These are phyloP conservation scores for Neotoxoptera formosana DNA, from an alignment of 1,140 invertebrate genomes.

Conservation along the genomic window DNA sequence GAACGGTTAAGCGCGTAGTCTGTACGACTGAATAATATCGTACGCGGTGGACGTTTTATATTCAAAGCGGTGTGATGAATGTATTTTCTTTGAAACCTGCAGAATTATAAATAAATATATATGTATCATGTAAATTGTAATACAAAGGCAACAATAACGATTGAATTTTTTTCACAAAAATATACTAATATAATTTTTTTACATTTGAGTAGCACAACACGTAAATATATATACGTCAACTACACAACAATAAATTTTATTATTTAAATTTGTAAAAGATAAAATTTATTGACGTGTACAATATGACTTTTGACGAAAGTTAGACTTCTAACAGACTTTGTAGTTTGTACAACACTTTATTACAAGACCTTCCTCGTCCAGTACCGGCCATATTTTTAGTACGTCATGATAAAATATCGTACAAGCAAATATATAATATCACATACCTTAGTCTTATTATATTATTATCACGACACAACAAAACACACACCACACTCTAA, in stretches of 20 bases:
- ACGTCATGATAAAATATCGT: neutral
- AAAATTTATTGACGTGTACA: neutral
- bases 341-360: neutral
- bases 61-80: neutral
- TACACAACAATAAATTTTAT: neutral
- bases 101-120: neutral
- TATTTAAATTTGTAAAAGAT: neutral
- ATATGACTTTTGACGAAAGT: neutral
- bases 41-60: neutral
- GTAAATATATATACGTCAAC: too few relatives aligned
- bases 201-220: neutral
- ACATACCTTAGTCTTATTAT: neutral
- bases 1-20: neutral
- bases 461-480: neutral
- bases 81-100: neutral
- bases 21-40: neutral
- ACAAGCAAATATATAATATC: neutral
- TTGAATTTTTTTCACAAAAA: neutral
- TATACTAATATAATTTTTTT: neutral
- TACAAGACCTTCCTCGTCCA: neutral
- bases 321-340: neutral
- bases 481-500: neutral
- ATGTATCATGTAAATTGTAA: too few relatives aligned
- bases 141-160: neutral
- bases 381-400: neutral